Evolutionary conservation across 1,140 invertebrate species (phyloP).

Genomic region (Apis laboriosa): DNA sequence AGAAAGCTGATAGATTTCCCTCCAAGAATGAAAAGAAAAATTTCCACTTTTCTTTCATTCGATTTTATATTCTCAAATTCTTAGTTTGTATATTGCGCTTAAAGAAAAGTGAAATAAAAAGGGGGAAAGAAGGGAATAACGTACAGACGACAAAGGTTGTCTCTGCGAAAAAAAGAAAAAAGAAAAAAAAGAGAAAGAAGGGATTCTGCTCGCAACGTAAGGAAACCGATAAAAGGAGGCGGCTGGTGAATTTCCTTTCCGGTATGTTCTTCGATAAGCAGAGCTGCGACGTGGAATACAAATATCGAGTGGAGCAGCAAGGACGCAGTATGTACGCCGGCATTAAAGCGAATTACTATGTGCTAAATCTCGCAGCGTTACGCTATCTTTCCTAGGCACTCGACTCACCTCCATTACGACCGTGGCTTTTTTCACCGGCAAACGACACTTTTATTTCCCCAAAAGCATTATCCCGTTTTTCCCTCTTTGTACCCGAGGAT

Average conservation of each 20-base stretch:
- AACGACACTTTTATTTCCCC: constrained; percentile 62
- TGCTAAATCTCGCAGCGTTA: constrained; percentile 57
- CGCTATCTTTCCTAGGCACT: constrained; percentile 49
- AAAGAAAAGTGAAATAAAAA: too few species aligned
- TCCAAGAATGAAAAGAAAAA: background rate
- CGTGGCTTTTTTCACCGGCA: constrained; percentile 18
- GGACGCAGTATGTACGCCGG: constrained; percentile 38
- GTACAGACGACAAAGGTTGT: background rate
- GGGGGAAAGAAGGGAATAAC: too few species aligned
- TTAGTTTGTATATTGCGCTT: too few species aligned
- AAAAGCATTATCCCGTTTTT: constrained; percentile 52
- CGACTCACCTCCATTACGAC: constrained; percentile 38
- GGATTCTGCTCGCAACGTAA: constrained; percentile 2
- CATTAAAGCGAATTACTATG: constrained; percentile 60
- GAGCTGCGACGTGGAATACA: constrained; percentile 29
- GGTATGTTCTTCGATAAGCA: constrained; percentile 36
- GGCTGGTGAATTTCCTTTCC: constrained; percentile 10
- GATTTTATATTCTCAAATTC: too few species aligned
- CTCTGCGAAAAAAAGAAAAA: background rate
- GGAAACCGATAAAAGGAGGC: constrained; percentile 34
- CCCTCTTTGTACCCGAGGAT: constrained; percentile 10
- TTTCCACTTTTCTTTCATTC: too few species aligned
- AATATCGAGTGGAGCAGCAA: constrained; percentile 44
- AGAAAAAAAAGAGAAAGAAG: too few species aligned
- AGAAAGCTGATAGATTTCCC: background rate